Base-by-base conservation (phyloP, 2,797 vertebrate genomes). In the Scarus forsteni region DNA sequence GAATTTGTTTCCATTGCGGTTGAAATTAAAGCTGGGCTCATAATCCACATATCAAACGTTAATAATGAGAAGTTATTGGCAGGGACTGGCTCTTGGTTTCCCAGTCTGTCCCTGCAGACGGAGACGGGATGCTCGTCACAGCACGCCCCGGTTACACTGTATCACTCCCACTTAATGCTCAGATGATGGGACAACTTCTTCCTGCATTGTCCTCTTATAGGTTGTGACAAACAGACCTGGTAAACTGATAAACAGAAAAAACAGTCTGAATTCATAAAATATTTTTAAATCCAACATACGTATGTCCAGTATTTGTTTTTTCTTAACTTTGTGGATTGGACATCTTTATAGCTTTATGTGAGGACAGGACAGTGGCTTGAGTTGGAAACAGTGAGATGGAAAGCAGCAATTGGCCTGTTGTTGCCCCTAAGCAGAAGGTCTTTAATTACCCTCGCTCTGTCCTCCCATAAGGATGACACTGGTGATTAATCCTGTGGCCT, bases 91-190 rank as follows among this genome's bases (percentile, higher is more conserved):
- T 57, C 13, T 42, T 9, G 49, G 48, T 48, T 8, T 48, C 51
- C 60, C 43, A 16, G 8, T 70, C 27, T 74, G 66, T 66, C 72
- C 34, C n/a, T 77, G 61, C 60, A 80, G 69, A 70, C 74, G 58
- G 57, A 73, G 64, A 81, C 81, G 79, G 77, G 75, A 85, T 74
- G 73, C 74, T 62, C 54, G 79, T 87, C 75, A 60, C 77, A 80
- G 68, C 65, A 77, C 73, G 45, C 70, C 75, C 73, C 83, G 36
- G 8, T 85, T 61, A 69, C 39, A 69, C 74, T 72, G 57, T 50
- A 60, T 79, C 66, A 66, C 54, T 85, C 75, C 69, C 63, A 63
- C 64, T 73, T 50, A 50, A 50, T 27, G 56, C 19, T 72, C 57
- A 62, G 71, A 89, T 86, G 89, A 85, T 80, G 57, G 55, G 39